Evolutionary conservation across 2,113 vertebrate species (phyloP), one percentile per base, ranked within the genome.

Genomic region (Erinaceus europaeus): DNA sequence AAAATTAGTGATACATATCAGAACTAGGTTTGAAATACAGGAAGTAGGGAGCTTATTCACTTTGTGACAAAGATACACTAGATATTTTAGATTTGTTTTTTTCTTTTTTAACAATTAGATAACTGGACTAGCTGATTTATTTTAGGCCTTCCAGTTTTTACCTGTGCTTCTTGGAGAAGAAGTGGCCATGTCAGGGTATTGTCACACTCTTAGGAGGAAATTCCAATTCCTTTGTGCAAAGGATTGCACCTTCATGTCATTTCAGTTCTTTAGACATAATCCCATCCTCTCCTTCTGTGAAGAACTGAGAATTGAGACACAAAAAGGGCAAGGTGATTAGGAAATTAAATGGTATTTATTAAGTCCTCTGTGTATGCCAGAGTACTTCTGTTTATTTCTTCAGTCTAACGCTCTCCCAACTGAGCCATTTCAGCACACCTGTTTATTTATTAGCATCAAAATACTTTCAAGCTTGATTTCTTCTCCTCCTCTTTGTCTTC

Each of bases 331-430:
- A 13, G 48, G 57, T 59, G 15, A 34, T 42, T 34, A n/a, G 21
- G 42, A 29, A 32, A 40, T n/a, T 13, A 10, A 65, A 84, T 62
- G 15, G 27, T 3, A 13, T 42, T 36, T 7, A 38, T 5, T n/a
- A n/a, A n/a, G n/a, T n/a, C n/a, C n/a, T n/a, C n/a, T n/a, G n/a
- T n/a, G n/a, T n/a, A n/a, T n/a, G n/a, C n/a, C n/a, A n/a, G n/a
- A n/a, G n/a, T n/a, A n/a, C n/a, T n/a, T n/a, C n/a, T n/a, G n/a
- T n/a, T n/a, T n/a, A n/a, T n/a, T n/a, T 98, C 98, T 98, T 98
- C 98, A 98, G 98, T 98, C 97, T 97, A 97, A 98, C 97, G 97
- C 97, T 98, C 97, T 98, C 97, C 97, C 97, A 98, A 97, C 97
- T 98, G 97, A 98, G 97, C 97, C 98, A 98, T 98, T 98, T 97